Percentiles rank a stretch among this genome's conserved stretches.
phyloP scores from a whole-genome alignment of 2,888 invertebrate genomes.

The Epicampocera succincta region DNA sequence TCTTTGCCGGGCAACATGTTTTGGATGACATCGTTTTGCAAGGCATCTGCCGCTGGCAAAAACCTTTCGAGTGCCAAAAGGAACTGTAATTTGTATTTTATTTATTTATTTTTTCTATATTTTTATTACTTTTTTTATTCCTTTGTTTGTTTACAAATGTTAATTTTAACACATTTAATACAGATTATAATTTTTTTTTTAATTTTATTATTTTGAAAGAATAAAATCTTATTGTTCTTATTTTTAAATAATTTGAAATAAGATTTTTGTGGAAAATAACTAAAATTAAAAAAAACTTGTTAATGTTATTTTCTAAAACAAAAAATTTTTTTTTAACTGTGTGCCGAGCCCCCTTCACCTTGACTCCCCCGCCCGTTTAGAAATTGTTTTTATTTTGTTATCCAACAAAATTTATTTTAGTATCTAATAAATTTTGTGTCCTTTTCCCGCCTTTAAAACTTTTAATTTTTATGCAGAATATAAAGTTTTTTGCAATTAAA shows the following conservation, averaged over 20 bases:
- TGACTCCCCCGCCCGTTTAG: neutral
- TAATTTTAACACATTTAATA: slow-evolving; percentile 27
- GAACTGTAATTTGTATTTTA: slow-evolving; percentile 62
- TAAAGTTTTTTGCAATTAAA: slow-evolving; percentile 51
- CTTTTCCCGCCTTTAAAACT: neutral
- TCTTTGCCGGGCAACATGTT: neutral
- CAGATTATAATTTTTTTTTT: neutral
- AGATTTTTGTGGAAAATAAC: neutral
- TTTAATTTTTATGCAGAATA: slow-evolving; percentile 35
- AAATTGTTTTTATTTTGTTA: neutral
- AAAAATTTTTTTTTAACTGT: slow-evolving; percentile 31
- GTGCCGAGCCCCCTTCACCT: slow-evolving; percentile 15
- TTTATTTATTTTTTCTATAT: slow-evolving; percentile 38
- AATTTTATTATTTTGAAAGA: slow-evolving; percentile 7
- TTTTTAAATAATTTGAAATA: neutral
- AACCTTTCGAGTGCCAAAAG: neutral
- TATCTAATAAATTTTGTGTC: slow-evolving; percentile 19
- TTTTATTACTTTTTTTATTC: slow-evolving; percentile 15
- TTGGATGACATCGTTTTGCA: neutral
- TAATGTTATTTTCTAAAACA: neutral
- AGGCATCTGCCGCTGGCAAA: neutral
- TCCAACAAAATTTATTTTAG: slow-evolving; percentile 14
- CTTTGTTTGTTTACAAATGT: slow-evolving; percentile 22
- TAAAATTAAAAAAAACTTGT: neutral
- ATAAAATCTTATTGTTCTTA: neutral